Conservation (phyloP, 2,888 invertebrate species). For the Eretmocerus hayati region DNA sequence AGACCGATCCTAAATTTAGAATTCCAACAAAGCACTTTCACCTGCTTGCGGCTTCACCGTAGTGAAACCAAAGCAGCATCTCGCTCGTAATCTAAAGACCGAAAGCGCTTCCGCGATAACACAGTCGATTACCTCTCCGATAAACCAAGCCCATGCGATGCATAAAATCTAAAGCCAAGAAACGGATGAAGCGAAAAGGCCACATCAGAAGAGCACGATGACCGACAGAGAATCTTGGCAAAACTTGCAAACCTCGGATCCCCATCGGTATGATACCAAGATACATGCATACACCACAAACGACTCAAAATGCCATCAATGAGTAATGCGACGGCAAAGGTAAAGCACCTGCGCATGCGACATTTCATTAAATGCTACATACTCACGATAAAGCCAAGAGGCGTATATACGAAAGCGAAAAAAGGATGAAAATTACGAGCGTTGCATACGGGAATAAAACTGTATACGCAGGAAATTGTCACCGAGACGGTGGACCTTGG, state of each 20-base stretch:
- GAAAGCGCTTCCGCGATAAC: neutral
- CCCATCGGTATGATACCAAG: too few relatives aligned
- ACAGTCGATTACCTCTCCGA: neutral
- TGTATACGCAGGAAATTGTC: too few relatives aligned
- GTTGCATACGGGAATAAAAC: too few relatives aligned
- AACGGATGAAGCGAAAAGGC: neutral
- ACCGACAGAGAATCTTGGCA: constrained; percentile 36
- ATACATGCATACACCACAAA: too few relatives aligned
- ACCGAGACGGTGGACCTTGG: too few relatives aligned
- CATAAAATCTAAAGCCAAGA: neutral
- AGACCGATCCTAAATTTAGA: too few relatives aligned
- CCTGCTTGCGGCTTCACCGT: too few relatives aligned
- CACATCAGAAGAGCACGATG: neutral
- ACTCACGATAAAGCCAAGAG: neutral
- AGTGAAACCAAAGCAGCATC: neutral
- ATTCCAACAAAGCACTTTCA: too few relatives aligned
- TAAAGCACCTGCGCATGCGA: constrained; percentile 43
- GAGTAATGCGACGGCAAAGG: neutral
- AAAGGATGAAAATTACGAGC: neutral
- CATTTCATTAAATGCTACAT: constrained; percentile 44
- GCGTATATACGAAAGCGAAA: constrained; percentile 3
- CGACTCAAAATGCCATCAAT: constrained; percentile 6
- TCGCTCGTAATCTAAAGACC: neutral
- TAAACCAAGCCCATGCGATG: constrained; percentile 3
- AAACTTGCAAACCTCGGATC: too few relatives aligned